Evolutionary conservation across 2,113 vertebrate species (phyloP).

Genomic region (Cyprinodon brontotheroides): DNA sequence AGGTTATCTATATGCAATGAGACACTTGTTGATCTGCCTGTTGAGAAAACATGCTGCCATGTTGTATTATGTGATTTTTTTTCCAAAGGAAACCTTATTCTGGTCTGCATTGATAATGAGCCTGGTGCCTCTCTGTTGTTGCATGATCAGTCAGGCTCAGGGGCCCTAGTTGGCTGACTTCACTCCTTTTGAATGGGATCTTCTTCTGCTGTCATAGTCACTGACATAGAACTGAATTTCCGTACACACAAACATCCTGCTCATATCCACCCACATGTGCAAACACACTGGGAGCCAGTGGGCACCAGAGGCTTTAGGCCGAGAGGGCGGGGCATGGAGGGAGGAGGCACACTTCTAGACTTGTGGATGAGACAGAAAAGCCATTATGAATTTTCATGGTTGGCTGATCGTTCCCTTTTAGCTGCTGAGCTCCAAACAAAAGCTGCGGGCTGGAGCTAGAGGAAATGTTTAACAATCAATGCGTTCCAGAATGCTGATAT

Average conservation of each 20-base stretch:
- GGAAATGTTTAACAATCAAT: not conserved
- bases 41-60: too few relatives aligned
- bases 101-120: conserved; percentile 18
- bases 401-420: conserved; percentile 80
- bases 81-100: not conserved
- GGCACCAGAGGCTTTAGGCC: conserved; percentile 34
- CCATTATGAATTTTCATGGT: conserved; percentile 80
- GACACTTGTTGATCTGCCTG: too few relatives aligned
- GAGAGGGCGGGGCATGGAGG: not conserved
- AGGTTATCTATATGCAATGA: too few relatives aligned
- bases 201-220: conserved; percentile 74
- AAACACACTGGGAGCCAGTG: conserved; percentile 36
- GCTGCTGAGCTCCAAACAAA: conserved; percentile 78
- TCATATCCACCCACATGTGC: conserved; percentile 4
- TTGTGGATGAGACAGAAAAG: conserved; percentile 82
- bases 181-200: conserved; percentile 68
- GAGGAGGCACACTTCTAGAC: conserved; percentile 78
- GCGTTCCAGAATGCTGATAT: not conserved
- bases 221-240: conserved; percentile 51
- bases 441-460: conserved; percentile 70
- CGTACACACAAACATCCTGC: conserved; percentile 15
- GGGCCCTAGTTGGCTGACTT: conserved; percentile 68
- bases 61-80: not conserved
- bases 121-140: conserved; percentile 40
- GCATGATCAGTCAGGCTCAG: conserved; percentile 69